Conservation (phyloP, 2,113 vertebrate genomes). For the Tupaia tana region DNA sequence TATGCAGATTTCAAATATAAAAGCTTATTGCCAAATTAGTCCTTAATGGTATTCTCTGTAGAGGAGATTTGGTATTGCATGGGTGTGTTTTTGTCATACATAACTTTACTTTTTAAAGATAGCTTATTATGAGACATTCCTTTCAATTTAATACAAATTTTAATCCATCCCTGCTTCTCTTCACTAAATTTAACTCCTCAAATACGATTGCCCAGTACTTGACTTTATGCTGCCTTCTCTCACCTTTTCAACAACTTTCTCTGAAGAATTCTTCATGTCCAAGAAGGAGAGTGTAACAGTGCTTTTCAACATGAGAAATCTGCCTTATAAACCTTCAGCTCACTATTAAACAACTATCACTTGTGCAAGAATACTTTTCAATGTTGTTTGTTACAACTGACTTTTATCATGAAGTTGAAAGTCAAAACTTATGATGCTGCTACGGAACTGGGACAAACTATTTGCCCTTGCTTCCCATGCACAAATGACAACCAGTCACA, state of each 20-base stretch:
- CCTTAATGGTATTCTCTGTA: neutral
- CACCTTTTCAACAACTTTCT: neutral
- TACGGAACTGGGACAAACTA: neutral
- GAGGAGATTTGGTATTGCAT: neutral
- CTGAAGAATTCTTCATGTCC: neutral
- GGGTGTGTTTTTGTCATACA: neutral
- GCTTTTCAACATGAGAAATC: neutral
- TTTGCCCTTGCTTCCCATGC: neutral
- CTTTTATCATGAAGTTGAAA: neutral
- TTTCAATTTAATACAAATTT: neutral
- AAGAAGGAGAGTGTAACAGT: neutral
- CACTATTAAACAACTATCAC: neutral
- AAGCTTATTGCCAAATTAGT: neutral
- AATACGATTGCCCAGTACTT: neutral
- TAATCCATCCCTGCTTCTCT: neutral
- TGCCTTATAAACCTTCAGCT: neutral
- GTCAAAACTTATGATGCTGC: neutral
- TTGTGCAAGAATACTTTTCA: neutral
- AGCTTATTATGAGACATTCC: neutral
- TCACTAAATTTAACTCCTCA: neutral
- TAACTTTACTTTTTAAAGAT: slow-evolving; percentile 39
- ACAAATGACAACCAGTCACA: neutral
- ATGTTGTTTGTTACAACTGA: neutral
- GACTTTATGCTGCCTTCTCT: neutral
- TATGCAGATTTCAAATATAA: neutral